A percentile compares a stretch with the other conserved stretches of the same genome.
Conservation (phyloP, 2,797 vertebrate species). For the Lacerta agilis region DNA sequence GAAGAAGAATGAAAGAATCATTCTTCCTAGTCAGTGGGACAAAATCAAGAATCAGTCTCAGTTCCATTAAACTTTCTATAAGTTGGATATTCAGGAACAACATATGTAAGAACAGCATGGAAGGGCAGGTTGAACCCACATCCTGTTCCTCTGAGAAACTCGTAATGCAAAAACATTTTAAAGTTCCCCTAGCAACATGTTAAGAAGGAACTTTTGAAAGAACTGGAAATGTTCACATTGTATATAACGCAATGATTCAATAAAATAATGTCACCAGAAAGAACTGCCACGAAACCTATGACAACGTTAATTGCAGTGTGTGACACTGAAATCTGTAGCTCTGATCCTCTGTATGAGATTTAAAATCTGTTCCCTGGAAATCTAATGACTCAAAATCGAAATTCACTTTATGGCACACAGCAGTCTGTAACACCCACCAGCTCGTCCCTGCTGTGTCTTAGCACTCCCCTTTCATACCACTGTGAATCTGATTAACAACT, state of each 20-base stretch:
- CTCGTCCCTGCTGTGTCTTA: conserved; percentile 31
- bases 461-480: neutral
- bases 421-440: conserved; percentile 17
- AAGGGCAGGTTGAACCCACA: neutral
- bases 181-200: neutral
- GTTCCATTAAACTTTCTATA: neutral
- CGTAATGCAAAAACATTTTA: neutral
- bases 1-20: neutral
- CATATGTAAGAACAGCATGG: neutral
- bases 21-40: neutral
- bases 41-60: neutral
- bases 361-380: conserved; percentile 11
- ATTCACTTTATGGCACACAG: conserved; percentile 22
- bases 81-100: neutral
- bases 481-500: conserved; percentile 47
- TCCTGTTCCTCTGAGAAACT: neutral
- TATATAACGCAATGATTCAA: neutral
- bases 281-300: neutral
- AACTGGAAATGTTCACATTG: neutral
- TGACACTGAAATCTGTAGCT: conserved; percentile 5
- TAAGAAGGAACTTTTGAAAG: neutral
- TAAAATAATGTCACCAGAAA: conserved; percentile 1
- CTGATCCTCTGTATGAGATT: conserved; percentile 17
- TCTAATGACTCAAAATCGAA: conserved; percentile 45
- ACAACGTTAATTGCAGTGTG: neutral